Base-by-base conservation (phyloP, 2,797 vertebrate species). In the Pempheris klunzingeri region DNA sequence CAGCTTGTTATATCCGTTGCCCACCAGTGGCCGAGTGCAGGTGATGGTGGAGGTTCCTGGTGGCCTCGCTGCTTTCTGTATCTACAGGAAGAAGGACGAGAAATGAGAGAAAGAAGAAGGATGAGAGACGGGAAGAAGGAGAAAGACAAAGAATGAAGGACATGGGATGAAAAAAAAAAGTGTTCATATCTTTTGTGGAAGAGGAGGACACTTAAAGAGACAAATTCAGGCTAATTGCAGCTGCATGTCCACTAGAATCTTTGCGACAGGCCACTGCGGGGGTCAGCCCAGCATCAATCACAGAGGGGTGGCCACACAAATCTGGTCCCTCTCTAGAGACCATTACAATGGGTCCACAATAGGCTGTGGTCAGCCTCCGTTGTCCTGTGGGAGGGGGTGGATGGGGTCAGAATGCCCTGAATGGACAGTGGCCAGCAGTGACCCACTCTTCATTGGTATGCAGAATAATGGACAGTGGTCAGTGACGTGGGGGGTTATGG, bases 211-310 rank as follows among this genome's bases (percentile, higher is more conserved):
- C 63, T 91, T 62, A 66, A 92, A 93, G 80, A 87, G 93, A 94
- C 88, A 95, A 94, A 95, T 95, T 92, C 77, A 77, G 92, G 90
- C 94, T 97, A 96, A 96, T 96, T 96, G 95, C 93, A 86, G 92
- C 91, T 92, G 91, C 84, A 28, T 81, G 92, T 91, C 94, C 93
- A 90, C 93, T 92, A 93, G 78, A 89, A 83, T 89, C 87, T 81
- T 78, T 87, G 83, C 89, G 90, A 74, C 84, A 79, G 4, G 64
- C 86, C 94, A 88, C 87, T 39, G 59, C 69, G 67, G 85, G 77
- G 94, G 89, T 91, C 91, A 92, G 92, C 84, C 83, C 87, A 82
- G 87, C 93, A 94, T 95, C 92, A 90, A 86, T 93, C 94, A 91
- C 81, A 1, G 54, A 78, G 47, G 30, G 62, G 66, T 70, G 74